phyloP scores from a whole-genome alignment of 2,113 vertebrate species.

The Chiloscyllium plagiosum region DNA sequence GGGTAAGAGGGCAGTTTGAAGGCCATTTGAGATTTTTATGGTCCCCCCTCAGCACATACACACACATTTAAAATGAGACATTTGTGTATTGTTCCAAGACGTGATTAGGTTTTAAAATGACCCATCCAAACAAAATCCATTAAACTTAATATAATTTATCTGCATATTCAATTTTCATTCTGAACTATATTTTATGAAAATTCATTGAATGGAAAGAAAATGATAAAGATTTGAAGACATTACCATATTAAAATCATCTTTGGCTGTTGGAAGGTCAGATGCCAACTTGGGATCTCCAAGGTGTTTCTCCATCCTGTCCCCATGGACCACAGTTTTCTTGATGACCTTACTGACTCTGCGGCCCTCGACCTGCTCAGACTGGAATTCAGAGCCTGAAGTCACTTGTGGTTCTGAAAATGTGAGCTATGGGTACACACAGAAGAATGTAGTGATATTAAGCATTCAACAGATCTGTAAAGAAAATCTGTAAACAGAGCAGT shows the following conservation, averaged over 20 bases:
- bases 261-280: slow-evolving; percentile 82
- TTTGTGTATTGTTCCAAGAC: neutral
- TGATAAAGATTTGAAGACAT: neutral
- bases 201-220: neutral
- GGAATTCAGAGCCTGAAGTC: slow-evolving; percentile 65
- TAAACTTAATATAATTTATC: neutral
- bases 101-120: neutral
- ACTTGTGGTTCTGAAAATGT: slow-evolving; percentile 67
- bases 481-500: neutral
- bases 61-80: neutral
- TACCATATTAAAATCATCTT: slow-evolving; percentile 94
- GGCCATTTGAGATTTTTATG: too few relatives aligned
- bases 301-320: slow-evolving; percentile 80
- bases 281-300: slow-evolving; percentile 76
- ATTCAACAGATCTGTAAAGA: neutral
- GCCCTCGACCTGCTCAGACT: slow-evolving; percentile 78
- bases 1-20: too few relatives aligned
- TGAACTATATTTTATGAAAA: neutral
- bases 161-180: neutral
- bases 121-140: neutral
- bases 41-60: too few relatives aligned
- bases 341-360: slow-evolving; percentile 90
- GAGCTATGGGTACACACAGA: slow-evolving; percentile 55
- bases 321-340: slow-evolving; percentile 80
- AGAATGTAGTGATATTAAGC: neutral